Percentiles rank a stretch among this genome's conserved stretches.
phyloP scores from a whole-genome alignment of 2,888 invertebrate species.

The Panzeria rudis region DNA sequence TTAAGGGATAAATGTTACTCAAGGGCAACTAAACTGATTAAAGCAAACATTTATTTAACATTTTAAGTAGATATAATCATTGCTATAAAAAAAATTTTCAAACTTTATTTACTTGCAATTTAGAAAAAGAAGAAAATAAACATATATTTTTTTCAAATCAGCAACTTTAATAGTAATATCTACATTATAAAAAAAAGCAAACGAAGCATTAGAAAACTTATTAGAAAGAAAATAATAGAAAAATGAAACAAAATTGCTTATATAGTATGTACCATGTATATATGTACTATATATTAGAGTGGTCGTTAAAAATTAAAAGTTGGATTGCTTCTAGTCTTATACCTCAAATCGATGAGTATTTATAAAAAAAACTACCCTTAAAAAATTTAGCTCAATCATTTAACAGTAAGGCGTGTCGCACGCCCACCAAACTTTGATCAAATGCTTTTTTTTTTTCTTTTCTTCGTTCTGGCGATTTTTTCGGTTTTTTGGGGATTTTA shows the following conservation, averaged over 20 bases:
- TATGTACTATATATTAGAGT: neutral
- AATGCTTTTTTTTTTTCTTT: too few species aligned
- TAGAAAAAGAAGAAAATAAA: neutral
- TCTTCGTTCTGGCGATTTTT: too few species aligned
- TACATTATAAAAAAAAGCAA: neutral
- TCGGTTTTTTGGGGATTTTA: too few species aligned
- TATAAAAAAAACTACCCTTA: too few species aligned
- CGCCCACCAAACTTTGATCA: too few species aligned
- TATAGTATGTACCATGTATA: neutral
- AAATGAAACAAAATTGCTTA: neutral
- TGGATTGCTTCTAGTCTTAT: too few species aligned
- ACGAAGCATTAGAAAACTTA: neutral
- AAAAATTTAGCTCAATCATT: too few species aligned
- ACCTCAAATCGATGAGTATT: too few species aligned
- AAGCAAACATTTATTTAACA: constrained; percentile 13
- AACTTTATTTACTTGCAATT: neutral
- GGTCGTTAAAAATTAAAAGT: too few species aligned
- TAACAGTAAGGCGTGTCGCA: too few species aligned
- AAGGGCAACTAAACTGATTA: constrained; percentile 12
- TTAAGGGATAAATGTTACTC: constrained; percentile 41
- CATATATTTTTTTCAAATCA: neutral
- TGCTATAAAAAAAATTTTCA: neutral
- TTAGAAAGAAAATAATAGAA: neutral
- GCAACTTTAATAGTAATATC: neutral
- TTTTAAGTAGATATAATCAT: constrained; percentile 20